Conservation (phyloP, 1,140 invertebrate genomes). For the Tetramorium alpestre region DNA sequence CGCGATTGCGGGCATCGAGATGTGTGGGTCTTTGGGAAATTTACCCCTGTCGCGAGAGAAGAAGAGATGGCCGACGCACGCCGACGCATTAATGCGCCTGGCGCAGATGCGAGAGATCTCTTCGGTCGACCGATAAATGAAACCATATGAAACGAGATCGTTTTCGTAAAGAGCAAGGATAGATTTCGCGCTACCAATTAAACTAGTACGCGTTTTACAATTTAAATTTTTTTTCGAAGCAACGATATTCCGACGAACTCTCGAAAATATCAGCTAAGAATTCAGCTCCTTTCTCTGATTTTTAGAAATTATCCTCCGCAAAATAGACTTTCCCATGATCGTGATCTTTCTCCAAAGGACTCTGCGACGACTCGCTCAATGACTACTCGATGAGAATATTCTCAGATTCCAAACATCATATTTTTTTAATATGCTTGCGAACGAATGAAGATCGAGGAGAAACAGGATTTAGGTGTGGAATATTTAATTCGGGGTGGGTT, state of each 20-base stretch:
- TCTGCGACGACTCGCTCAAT: neutral
- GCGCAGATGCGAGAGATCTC: neutral
- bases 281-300: neutral
- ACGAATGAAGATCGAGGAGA: slow-evolving; percentile 31
- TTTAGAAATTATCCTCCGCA: neutral
- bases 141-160: neutral
- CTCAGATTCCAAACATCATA: slow-evolving; percentile 1
- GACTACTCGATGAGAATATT: slow-evolving; percentile 31
- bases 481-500: slow-evolving; percentile 53
- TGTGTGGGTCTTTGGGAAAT: slow-evolving; percentile 67
- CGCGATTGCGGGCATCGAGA: slow-evolving; percentile 68
- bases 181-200: neutral
- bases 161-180: no score
- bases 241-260: neutral
- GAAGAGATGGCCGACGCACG: neutral
- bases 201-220: neutral
- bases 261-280: neutral
- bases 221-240: neutral
- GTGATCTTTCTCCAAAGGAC: no score
- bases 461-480: slow-evolving; percentile 36
- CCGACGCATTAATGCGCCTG: slow-evolving; percentile 65
- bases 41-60: slow-evolving; percentile 38
- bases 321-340: neutral
- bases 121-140: neutral
- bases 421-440: slow-evolving; percentile 38